These are phyloP conservation scores for Sceloporus undulatus DNA, from an alignment of 2,113 vertebrate species.

Conservation along the genomic window DNA sequence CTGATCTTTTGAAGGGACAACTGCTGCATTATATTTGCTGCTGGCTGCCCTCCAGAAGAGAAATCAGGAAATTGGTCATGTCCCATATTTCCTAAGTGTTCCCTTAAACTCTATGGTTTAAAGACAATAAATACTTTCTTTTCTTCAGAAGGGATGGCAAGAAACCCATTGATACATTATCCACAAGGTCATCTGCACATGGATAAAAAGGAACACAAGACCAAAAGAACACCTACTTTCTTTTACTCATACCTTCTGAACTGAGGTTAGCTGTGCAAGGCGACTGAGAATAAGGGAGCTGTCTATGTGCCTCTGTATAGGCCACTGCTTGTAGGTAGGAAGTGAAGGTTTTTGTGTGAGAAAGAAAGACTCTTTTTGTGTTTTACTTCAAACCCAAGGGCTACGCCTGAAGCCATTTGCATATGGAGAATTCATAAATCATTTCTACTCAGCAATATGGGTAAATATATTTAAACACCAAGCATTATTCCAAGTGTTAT, in stretches of 20 bases:
- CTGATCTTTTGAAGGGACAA: slow-evolving; percentile 15
- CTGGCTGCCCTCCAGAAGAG: neutral
- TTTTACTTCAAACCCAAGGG: neutral
- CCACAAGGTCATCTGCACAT: neutral
- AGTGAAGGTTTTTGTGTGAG: neutral
- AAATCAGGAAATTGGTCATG: neutral
- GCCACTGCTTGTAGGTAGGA: neutral
- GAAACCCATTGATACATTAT: neutral
- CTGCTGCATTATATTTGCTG: neutral
- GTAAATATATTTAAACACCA: slow-evolving; percentile 37
- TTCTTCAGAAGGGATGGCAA: neutral
- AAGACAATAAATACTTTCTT: slow-evolving; percentile 2
- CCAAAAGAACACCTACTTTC: neutral
- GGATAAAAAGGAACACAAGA: neutral
- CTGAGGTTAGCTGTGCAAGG: neutral
- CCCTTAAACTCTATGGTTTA: neutral
- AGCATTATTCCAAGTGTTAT: slow-evolving; percentile 5
- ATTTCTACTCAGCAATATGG: neutral
- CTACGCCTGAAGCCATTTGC: neutral
- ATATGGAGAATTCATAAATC: neutral
- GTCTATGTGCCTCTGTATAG: neutral
- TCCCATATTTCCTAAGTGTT: slow-evolving; percentile 21
- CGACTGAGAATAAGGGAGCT: neutral
- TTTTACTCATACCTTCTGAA: neutral
- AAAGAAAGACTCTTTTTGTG: neutral